Evolutionary conservation across 2,113 vertebrate genomes (phyloP), one percentile per base, ranked within the genome.

Genomic region (rat (Rattus norvegicus)): DNA sequence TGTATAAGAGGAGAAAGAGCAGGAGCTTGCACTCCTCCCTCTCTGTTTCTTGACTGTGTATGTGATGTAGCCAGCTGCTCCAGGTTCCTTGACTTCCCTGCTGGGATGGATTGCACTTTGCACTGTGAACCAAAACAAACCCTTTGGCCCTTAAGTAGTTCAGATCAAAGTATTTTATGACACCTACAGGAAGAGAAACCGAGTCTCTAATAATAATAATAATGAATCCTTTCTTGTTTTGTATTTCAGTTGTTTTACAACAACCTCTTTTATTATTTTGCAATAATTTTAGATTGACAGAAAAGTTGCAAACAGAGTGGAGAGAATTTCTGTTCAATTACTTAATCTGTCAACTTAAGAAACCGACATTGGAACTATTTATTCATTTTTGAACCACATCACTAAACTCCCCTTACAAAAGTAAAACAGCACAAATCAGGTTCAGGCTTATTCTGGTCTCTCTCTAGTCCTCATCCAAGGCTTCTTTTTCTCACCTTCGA

Each of bases 301-400:
- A 85, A 87, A 94, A 94, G 22, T 80, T 93, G 43, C 56, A 49
- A 77, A 70, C 72, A 69, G 61, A 73, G 88, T 86, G 14, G 59
- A 92, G 72, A 79, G 87, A 94, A 39, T 70, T 70, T 33, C 52
- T 86, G 0, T 72, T 33, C 65, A 69, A 69, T 69, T 69, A 65
- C 75, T 77, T 52, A 84, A 90, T 73, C 80, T 93, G 88, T 93
- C 94, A 94, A 54, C 69, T 69, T 65, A 79, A 84, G 92, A 92
- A 72, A 72, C 75, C 1, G 88, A 93, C 28, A 88, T 14, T 70
- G 28, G 14, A 63, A 70, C 19, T 81, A 49, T 52, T 90, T 73
- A 52, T 75, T 92, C 86, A 77, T 43, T 70, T 70, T 92, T 86
- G 72, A 81, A 81, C 88, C 59, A 92, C 0, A 70, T 2, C 6